phyloP scores from a whole-genome alignment of 2,113 vertebrate genomes.

The Lota lota region DNA sequence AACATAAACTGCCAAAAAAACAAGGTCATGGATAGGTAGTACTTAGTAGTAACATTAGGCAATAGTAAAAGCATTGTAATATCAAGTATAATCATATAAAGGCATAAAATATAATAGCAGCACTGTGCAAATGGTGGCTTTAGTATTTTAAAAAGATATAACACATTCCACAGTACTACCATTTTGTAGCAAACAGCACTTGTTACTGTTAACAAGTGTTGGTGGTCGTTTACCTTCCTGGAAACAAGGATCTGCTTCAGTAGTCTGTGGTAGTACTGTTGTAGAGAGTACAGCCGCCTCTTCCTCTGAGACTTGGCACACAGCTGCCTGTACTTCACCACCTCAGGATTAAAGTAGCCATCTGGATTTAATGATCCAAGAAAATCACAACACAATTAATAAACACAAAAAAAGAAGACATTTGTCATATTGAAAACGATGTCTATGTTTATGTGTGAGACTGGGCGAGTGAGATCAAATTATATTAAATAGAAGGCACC shows the following conservation, averaged over 20 bases:
- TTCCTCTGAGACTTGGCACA: slow-evolving; percentile 93
- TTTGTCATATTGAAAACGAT: not conserved
- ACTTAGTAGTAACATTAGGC: too few species aligned
- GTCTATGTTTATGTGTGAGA: not conserved
- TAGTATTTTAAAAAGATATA: too few species aligned
- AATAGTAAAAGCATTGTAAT: too few species aligned
- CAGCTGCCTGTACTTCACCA: slow-evolving; percentile 93
- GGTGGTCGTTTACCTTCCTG: slow-evolving; percentile 76
- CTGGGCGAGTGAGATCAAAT: too few species aligned
- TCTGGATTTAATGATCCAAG: slow-evolving; percentile 64
- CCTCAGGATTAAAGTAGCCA: slow-evolving; percentile 94
- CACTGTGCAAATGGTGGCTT: too few species aligned
- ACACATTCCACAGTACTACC: too few species aligned
- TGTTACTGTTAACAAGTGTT: too few species aligned
- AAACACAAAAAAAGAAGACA: not conserved
- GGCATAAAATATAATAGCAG: too few species aligned
- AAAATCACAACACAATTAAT: not conserved
- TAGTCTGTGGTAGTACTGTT: slow-evolving; percentile 92
- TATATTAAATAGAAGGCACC: slow-evolving; percentile 63
- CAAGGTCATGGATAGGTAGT: too few species aligned
- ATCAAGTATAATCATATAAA: too few species aligned
- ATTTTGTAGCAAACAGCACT: too few species aligned
- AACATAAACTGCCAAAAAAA: too few species aligned
- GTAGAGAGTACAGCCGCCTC: slow-evolving; percentile 83
- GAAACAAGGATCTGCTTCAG: slow-evolving; percentile 93